These are phyloP conservation scores for Doris montereyensis DNA, from an alignment of 2,888 invertebrate species.

Conservation along the genomic window DNA sequence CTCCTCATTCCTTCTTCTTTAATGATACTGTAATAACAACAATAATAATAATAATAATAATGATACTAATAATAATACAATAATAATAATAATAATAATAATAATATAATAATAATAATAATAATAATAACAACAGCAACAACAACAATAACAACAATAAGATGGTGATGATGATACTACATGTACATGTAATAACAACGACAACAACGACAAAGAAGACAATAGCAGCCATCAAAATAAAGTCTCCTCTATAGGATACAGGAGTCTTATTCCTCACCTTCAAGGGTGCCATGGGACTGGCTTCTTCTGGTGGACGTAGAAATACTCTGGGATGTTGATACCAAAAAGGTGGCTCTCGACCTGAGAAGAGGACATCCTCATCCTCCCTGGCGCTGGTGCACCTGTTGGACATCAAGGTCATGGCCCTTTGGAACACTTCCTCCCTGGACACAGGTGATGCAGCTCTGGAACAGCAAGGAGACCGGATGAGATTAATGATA, in stretches of 20 bases:
- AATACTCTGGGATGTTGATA: conserved; percentile 54
- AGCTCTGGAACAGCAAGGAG: no score
- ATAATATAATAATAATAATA: not conserved
- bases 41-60: no score
- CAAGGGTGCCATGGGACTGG: conserved; percentile 67
- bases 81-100: not conserved
- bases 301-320: conserved; percentile 64
- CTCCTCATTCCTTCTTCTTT: no score
- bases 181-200: not conserved
- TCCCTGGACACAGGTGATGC: no score
- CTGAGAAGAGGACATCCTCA: conserved; percentile 28
- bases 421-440: conserved; percentile 60
- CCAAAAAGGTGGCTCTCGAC: conserved; percentile 49
- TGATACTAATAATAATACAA: no score
- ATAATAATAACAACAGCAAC: not conserved
- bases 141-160: not conserved
- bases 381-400: conserved; percentile 51
- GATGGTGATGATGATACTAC: not conserved
- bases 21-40: no score
- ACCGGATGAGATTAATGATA: no score
- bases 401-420: conserved; percentile 58
- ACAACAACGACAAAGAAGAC: not conserved
- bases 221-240: not conserved
- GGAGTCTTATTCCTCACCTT: conserved; percentile 63
- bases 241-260: not conserved